These are phyloP conservation scores for Papilio polytes DNA, from an alignment of 1,140 invertebrate species.

Conservation along the genomic window DNA sequence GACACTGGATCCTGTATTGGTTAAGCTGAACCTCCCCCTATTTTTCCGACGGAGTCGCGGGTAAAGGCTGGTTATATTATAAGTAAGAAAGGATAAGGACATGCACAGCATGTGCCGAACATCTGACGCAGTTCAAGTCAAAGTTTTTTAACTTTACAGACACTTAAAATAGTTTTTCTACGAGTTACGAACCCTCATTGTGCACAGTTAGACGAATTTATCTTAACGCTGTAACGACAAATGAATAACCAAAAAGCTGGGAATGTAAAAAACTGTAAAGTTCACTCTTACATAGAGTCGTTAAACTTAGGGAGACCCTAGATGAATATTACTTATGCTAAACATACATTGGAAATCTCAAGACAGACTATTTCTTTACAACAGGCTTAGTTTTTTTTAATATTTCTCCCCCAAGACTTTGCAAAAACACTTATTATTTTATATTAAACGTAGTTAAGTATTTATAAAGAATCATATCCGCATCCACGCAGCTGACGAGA, in stretches of 20 bases:
- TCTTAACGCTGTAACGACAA: background rate
- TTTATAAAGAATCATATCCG: conserved; percentile 1
- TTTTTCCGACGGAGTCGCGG: too few relatives aligned
- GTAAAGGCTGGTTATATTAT: too few relatives aligned
- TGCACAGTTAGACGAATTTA: background rate
- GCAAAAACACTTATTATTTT: background rate
- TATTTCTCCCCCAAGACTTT: background rate
- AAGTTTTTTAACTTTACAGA: conserved; percentile 11
- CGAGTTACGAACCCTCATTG: background rate
- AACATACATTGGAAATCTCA: too few relatives aligned
- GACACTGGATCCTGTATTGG: too few relatives aligned
- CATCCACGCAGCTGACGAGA: background rate
- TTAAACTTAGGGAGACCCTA: too few relatives aligned
- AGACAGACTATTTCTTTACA: too few relatives aligned
- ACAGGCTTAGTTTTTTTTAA: background rate
- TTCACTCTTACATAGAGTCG: background rate
- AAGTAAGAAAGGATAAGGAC: background rate
- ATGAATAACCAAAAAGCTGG: background rate
- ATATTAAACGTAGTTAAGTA: background rate
- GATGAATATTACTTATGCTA: too few relatives aligned
- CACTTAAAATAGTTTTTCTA: background rate
- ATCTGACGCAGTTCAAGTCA: background rate
- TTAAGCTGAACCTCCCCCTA: too few relatives aligned
- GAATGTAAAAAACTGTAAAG: background rate
- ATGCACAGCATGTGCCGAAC: background rate